Evolutionary conservation across 2,888 invertebrate species (phyloP).

Genomic region (Polia nebulosa): DNA sequence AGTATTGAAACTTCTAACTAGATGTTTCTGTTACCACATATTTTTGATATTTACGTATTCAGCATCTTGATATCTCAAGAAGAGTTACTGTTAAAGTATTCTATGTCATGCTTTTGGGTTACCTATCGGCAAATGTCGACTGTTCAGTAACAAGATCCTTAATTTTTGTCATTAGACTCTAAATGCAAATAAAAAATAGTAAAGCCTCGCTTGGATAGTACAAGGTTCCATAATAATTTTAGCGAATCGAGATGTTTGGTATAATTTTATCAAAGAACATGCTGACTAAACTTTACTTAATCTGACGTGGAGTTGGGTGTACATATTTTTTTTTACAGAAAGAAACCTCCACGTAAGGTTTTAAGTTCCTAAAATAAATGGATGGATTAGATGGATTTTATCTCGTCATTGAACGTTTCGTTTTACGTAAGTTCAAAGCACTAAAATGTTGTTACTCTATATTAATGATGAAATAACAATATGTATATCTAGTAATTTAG

Average conservation of each 20-base stretch:
- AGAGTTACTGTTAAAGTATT: neutral
- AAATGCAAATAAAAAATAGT: neutral
- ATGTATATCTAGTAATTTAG: too few species aligned
- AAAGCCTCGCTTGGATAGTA: neutral
- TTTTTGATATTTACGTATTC: neutral
- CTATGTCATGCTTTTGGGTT: neutral
- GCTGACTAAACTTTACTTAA: conserved; percentile 13
- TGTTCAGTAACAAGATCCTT: neutral
- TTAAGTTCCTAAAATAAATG: too few species aligned
- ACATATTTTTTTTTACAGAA: too few species aligned
- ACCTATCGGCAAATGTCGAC: neutral
- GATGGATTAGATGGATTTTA: too few species aligned
- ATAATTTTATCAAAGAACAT: conserved; percentile 45
- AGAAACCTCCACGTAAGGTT: too few species aligned
- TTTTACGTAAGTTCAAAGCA: too few species aligned
- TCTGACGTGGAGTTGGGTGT: too few species aligned
- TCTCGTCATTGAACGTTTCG: too few species aligned
- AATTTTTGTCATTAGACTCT: neutral
- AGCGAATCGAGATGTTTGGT: conserved; percentile 29
- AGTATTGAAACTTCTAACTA: neutral
- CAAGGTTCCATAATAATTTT: conserved; percentile 20
- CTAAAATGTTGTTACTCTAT: too few species aligned
- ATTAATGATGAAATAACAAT: too few species aligned
- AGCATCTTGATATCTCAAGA: neutral
- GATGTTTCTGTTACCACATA: neutral